Base-by-base conservation (phyloP, 2,113 vertebrate species). In the Aramus guarauna region DNA sequence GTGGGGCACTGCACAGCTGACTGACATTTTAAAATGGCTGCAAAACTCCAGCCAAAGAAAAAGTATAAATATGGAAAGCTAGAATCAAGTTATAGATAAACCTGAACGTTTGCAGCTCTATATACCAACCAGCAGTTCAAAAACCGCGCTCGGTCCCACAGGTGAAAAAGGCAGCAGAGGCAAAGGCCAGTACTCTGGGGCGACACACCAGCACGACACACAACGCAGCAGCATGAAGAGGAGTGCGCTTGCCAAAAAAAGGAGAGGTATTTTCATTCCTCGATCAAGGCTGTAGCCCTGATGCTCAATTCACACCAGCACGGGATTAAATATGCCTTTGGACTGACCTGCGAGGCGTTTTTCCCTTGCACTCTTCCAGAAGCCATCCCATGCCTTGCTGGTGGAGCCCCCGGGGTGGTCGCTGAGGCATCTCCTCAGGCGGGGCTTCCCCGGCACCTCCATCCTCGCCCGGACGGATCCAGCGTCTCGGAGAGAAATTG, bases 361-460 rank as follows among this genome's bases (percentile, higher is more conserved):
- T 95, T 98, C 98, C 92, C 98, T 97, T 68, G 98, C 64, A 1
- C 97, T 98, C 94, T 95, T 99, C 99, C 99, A 99, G 98, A 99
- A 98, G 76, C 95, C 94, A 5, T 99, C 98, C 98, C 98, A 98
- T 17, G 98, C 98, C 93, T 96, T 98, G 98, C 98, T 97, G 94
- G 96, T 95, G 60, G 98, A 98, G 96, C 97, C 97, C 78, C 98
- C 95, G 32, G 98, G 96, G 24, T 98, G 98, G 72, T 98, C 98
- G 26, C 99, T 99, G 96, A 99, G 98, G 83, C 98, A 98, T 60
- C 98, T 96, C 84, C 98, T 96, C 88, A 99, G 97, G 3, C 45
- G 92, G 58, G 95, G 69, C 79, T 98, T 98, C 10, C 77, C 80
- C 2, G 6, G 52, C 8, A 80, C 94, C 36, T 97, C 98, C 98